Evolutionary conservation across 2,797 vertebrate species (phyloP).

Genomic region (Harpagifer antarcticus): DNA sequence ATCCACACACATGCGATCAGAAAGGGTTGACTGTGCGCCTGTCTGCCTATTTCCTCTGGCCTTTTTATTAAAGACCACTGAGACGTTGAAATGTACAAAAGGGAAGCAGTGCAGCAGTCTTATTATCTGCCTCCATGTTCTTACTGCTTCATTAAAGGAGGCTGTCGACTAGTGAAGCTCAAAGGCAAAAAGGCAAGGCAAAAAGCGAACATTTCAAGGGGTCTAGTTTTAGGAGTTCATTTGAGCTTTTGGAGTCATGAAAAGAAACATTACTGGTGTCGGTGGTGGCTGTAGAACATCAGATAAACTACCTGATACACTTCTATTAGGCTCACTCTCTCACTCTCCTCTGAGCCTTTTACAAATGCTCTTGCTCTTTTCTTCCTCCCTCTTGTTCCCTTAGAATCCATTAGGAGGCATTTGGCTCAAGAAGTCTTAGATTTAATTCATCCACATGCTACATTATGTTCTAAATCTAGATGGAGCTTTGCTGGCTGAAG

Average conservation of each 20-base stretch:
- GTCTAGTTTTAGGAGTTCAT: conserved; percentile 14
- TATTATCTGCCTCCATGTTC: conserved; percentile 30
- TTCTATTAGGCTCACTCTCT: background rate
- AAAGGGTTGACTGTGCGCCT: background rate
- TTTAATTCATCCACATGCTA: background rate
- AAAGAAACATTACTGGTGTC: conserved; percentile 12
- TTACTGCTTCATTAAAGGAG: conserved; percentile 37
- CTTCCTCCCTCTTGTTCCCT: background rate
- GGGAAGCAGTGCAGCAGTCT: conserved; percentile 2
- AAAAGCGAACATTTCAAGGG: conserved; percentile 23
- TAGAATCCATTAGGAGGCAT: conserved; percentile 10
- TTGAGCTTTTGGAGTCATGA: conserved; percentile 7
- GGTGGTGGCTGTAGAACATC: background rate
- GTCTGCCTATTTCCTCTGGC: conserved; percentile 10
- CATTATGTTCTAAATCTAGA: conserved; percentile 13
- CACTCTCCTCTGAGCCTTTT: background rate
- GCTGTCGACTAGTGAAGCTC: conserved; percentile 15
- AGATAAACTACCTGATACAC: background rate
- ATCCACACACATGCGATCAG: no score
- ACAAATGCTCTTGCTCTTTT: conserved; percentile 1
- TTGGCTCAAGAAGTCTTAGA: background rate
- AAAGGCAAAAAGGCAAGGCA: conserved; percentile 40
- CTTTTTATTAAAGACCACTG: conserved; percentile 25
- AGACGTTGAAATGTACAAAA: conserved; percentile 21
- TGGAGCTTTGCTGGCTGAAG: background rate